Evolutionary conservation across 2,797 vertebrate genomes (phyloP), one percentile per base, ranked within the genome.

Genomic region (Poecile montanus): DNA sequence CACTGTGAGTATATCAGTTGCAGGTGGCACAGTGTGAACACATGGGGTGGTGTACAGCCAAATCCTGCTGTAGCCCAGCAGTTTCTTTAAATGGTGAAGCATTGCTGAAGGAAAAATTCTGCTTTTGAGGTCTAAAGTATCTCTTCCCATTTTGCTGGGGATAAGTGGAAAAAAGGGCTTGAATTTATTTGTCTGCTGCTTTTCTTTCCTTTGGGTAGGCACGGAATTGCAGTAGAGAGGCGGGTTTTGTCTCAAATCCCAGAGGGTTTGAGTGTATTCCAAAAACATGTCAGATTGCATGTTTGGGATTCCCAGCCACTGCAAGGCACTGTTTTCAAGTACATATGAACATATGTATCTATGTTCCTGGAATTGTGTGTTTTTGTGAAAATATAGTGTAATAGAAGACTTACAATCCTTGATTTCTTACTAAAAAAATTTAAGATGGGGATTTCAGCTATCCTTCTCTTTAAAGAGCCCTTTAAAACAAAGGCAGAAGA

Each of bases 1-100:
- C 14, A 1, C 16, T 40, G 11, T 15, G 18, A 68, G 27, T 14
- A 4, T 14, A 23, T 16, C 3, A 10, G 25, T 54, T 48, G 66
- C n/a, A 85, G 30, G 50, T 48, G 72, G 44, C 45, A 54, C 44
- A 8, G 19, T 18, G 3, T 48, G n/a, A 85, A 53, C 53, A 30
- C 30, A 4, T 38, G 38, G 38, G 38, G 38, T 0, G 0, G 27
- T 30, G 29, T 13, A 1, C 1, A 3, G 54, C n/a, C 0, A 0
- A 38, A 47, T 38, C 58, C 38, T 83, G 48, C 38, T 32, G 42
- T 34, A 79, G 26, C 50, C 67, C 53, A 38, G 56, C 1, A 4
- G 21, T 30, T 84, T 65, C 54, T 84, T 50, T 54, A 56, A 78
- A 47, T 5, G 62, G 16, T 2, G 0, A 66, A 72, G 25, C 13